Base-by-base conservation (phyloP, 2,113 vertebrate genomes). In the Pampusana beccarii region DNA sequence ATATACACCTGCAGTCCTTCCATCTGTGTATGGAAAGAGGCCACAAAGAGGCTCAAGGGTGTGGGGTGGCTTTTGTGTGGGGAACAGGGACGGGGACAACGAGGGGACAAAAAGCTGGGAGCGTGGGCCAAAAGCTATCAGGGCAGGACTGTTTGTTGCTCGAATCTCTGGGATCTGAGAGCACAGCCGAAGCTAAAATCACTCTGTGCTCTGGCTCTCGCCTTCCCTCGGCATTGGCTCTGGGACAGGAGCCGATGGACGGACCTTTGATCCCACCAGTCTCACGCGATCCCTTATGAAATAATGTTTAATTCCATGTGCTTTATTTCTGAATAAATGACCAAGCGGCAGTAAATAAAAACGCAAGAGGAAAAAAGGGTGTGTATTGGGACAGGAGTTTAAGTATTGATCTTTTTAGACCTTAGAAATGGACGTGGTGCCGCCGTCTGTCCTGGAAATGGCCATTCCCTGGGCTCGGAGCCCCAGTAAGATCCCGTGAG, bases 271-370 rank as follows among this genome's bases (percentile, higher is more conserved):
- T 48, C 33, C 57, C 3, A 38, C 2, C 0, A 2, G 1, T 81
- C 29, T 51, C 33, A 48, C 0, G 0, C 10, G 1, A 31, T 71
- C 38, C 44, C 44, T 38, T 34, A 34, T 40, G 53, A 61, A 75
- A 19, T 25, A 10, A 1, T 17, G 20, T 25, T 95, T 42, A 46
- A n/a, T 54, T 74, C 24, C 19, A 5, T 18, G 38, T 23, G 58
- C 36, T 70, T 40, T 53, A 40, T 57, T 36, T 87, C 70, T 2
- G 0, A 81, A 40, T 4, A 60, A 60, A 31, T 18, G 38, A 12
- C 53, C 20, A 31, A 72, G 61, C 4, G 5, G 73, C 25, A 24
- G 24, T 25, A 73, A 92, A 79, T 38, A n/a, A 61, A 74, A 60
- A 5, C 11, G 21, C 4, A 36, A 18, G 5, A 6, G 19, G 8